These are phyloP conservation scores for Ctenochaetus hawaiiensis DNA, from an alignment of 2,797 vertebrate genomes.

Conservation along the genomic window DNA sequence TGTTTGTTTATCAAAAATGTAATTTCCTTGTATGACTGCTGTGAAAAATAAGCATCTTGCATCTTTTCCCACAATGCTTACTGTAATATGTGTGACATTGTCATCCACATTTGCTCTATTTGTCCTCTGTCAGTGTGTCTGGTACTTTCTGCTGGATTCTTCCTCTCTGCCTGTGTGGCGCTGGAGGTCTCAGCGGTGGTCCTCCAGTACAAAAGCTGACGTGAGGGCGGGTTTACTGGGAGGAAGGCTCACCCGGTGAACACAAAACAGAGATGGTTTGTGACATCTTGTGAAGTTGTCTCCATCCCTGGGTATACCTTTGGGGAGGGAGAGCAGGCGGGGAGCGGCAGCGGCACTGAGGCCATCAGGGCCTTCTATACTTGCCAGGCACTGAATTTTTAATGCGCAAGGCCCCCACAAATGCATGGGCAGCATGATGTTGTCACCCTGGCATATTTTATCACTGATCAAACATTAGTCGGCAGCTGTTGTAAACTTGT, in stretches of 20 bases:
- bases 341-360: conserved; percentile 69
- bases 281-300: conserved; percentile 93
- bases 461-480: conserved; percentile 96
- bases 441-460: conserved; percentile 97
- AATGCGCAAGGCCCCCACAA: conserved; percentile 89
- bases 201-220: conserved; percentile 75
- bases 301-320: conserved; percentile 86
- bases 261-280: conserved; percentile 89
- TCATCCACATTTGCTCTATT: conserved; percentile 16
- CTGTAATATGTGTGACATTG: background rate
- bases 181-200: conserved; percentile 75
- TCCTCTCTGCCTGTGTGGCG: conserved; percentile 24
- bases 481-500: conserved; percentile 93
- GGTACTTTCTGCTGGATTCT: conserved; percentile 25
- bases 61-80: background rate
- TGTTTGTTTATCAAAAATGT: too few species aligned
- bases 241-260: conserved; percentile 85
- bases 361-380: conserved; percentile 88
- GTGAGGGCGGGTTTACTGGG: conserved; percentile 79
- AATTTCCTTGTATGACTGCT: too few species aligned
- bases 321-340: conserved; percentile 76
- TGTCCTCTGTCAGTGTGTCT: conserved; percentile 27
- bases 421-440: conserved; percentile 91
- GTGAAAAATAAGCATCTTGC: too few species aligned
- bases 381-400: conserved; percentile 92